Conservation (phyloP, 2,797 vertebrate species). For the Poecilia gillii region DNA sequence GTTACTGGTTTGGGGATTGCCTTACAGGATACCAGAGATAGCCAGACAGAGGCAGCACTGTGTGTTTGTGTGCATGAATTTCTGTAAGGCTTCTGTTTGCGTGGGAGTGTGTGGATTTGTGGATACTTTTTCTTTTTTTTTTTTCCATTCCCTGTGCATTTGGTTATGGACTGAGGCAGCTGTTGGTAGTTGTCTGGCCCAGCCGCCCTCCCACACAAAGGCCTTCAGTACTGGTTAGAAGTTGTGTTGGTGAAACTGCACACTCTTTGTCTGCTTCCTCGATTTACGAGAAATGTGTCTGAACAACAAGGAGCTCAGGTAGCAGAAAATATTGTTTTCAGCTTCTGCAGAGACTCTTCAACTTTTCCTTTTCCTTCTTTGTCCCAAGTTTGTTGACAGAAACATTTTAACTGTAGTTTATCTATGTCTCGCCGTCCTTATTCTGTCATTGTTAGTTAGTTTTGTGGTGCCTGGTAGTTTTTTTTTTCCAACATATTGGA, state of each 20-base stretch:
- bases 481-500: constrained; percentile 6
- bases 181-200: constrained; percentile 75
- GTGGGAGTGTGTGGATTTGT: constrained; percentile 47
- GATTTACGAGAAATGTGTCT: constrained; percentile 25
- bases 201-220: constrained; percentile 75
- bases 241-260: constrained; percentile 57
- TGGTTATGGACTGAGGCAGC: constrained; percentile 75
- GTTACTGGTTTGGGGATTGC: constrained; percentile 47
- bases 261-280: constrained; percentile 64
- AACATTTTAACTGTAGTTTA: neutral
- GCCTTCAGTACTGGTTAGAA: constrained; percentile 71
- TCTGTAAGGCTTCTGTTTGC: constrained; percentile 56
- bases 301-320: constrained; percentile 9
- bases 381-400: neutral
- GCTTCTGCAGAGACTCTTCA: neutral
- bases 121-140: constrained; percentile 1
- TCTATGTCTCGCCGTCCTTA: neutral
- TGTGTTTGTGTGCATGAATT: constrained; percentile 43
- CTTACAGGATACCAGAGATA: constrained; percentile 71
- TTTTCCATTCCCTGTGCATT: constrained; percentile 32
- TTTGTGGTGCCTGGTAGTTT: constrained; percentile 33
- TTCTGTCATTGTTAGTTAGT: constrained; percentile 38
- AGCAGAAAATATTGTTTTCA: constrained; percentile 25
- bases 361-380: neutral
- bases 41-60: constrained; percentile 47